phyloP scores from a whole-genome alignment of 2,797 vertebrate genomes.

The Euthynnus affinis region DNA sequence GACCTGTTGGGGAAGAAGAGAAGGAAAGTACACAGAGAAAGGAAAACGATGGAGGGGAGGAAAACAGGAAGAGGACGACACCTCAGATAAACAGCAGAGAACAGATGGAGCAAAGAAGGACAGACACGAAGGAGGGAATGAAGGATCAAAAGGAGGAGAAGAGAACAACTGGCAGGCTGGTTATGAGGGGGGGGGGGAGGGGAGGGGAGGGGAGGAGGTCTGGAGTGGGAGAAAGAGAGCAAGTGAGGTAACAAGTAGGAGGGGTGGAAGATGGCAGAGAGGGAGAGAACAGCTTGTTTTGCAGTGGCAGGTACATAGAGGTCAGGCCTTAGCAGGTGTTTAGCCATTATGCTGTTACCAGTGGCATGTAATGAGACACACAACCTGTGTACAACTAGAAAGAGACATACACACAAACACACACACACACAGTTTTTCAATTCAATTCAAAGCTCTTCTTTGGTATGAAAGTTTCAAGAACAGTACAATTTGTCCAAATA shows the following conservation, averaged over 20 bases:
- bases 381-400: slow-evolving; percentile 6
- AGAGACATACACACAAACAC: not conserved
- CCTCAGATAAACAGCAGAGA: slow-evolving; percentile 28
- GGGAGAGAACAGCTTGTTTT: slow-evolving; percentile 62
- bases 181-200: slow-evolving; percentile 19
- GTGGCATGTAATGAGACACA: slow-evolving; percentile 52
- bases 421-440: not conserved
- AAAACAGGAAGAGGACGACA: slow-evolving; percentile 2
- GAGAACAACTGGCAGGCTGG: slow-evolving; percentile 18
- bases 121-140: slow-evolving; percentile 35
- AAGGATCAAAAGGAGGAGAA: slow-evolving; percentile 46
- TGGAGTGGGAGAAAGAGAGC: slow-evolving; percentile 21
- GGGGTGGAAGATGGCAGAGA: slow-evolving; percentile 19
- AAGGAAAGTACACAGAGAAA: not conserved
- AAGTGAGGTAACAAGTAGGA: slow-evolving; percentile 40
- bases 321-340: slow-evolving; percentile 69
- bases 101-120: slow-evolving; percentile 56
- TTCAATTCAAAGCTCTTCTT: too few species aligned
- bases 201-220: not conserved
- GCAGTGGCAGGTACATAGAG: slow-evolving; percentile 69
- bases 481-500: too few species aligned
- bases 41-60: not conserved
- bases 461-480: too few species aligned
- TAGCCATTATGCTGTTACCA: slow-evolving; percentile 58
- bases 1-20: not conserved